These are phyloP conservation scores for Eurystomus glaucurus DNA, from an alignment of 2,797 vertebrate species.

Conservation along the genomic window DNA sequence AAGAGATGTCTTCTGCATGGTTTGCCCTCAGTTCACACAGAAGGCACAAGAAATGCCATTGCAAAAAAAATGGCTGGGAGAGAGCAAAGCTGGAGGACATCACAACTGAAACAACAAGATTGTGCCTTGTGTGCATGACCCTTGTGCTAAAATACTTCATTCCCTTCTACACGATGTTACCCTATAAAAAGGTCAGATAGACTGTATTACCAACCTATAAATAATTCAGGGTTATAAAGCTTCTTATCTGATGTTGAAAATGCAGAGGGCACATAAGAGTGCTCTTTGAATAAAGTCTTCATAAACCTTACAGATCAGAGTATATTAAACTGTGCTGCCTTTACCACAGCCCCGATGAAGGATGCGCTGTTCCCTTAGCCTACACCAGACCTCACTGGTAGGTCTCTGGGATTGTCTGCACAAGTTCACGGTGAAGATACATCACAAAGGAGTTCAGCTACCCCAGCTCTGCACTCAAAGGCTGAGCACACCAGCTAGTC, in stretches of 20 bases:
- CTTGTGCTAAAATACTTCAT: slow-evolving; percentile 14
- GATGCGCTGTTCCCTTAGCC: neutral
- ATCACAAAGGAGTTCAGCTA: neutral
- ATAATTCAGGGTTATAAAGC: slow-evolving; percentile 73
- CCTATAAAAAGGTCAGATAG: slow-evolving; percentile 54
- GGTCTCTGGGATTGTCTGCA: neutral
- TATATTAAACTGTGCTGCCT: neutral
- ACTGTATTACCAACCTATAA: slow-evolving; percentile 69
- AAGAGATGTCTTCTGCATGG: neutral
- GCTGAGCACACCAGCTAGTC: neutral
- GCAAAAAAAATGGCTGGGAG: neutral
- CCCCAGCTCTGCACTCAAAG: neutral
- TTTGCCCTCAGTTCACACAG: neutral
- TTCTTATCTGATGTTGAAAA: slow-evolving; percentile 56
- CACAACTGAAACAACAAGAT: neutral
- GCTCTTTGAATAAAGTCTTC: slow-evolving; percentile 45
- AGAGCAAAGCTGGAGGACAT: neutral
- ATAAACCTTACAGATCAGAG: slow-evolving; percentile 27
- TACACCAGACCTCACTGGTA: fast-evolving
- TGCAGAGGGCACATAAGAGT: slow-evolving; percentile 31
- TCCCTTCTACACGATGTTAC: neutral
- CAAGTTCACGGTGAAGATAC: neutral
- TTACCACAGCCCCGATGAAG: neutral
- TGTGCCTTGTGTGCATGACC: neutral
- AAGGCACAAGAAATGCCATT: neutral